Conservation (phyloP, 2,888 invertebrate species). For the Deroplatys truncata region DNA sequence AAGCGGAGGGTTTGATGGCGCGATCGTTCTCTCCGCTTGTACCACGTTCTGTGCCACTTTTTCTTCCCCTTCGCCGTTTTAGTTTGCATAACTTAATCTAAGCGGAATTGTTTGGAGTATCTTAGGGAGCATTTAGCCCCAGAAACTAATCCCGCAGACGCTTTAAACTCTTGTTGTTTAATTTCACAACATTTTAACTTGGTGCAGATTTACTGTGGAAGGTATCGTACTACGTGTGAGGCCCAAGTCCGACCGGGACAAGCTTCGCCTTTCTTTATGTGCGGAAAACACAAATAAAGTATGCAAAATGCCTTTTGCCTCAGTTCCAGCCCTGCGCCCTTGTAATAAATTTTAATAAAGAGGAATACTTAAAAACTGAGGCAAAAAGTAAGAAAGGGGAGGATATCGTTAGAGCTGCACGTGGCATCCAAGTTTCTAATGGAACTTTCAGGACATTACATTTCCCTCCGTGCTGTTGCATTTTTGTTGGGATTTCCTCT, state of each 20-base stretch:
- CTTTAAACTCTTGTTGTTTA: background rate
- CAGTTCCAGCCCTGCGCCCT: background rate
- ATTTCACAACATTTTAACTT: background rate
- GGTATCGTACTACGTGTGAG: background rate
- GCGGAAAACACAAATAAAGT: background rate
- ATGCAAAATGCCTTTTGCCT: background rate
- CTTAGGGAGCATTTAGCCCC: background rate
- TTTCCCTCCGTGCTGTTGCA: background rate
- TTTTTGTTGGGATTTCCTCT: background rate
- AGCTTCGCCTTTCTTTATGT: background rate
- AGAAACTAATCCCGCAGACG: background rate
- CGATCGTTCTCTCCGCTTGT: background rate
- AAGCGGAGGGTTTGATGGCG: background rate
- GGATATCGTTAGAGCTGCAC: background rate
- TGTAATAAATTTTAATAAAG: background rate
- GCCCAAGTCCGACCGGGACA: background rate
- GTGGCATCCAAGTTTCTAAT: background rate
- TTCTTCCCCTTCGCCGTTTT: background rate
- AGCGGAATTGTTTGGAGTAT: background rate
- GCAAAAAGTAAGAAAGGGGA: background rate
- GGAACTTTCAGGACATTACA: background rate
- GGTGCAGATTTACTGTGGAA: background rate
- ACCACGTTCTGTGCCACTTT: background rate
- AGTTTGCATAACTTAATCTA: background rate
- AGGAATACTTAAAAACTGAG: background rate